Evolutionary conservation across 2,888 invertebrate species (phyloP), one percentile per base, ranked within the genome.

Genomic region (Candidula unifasciata): DNA sequence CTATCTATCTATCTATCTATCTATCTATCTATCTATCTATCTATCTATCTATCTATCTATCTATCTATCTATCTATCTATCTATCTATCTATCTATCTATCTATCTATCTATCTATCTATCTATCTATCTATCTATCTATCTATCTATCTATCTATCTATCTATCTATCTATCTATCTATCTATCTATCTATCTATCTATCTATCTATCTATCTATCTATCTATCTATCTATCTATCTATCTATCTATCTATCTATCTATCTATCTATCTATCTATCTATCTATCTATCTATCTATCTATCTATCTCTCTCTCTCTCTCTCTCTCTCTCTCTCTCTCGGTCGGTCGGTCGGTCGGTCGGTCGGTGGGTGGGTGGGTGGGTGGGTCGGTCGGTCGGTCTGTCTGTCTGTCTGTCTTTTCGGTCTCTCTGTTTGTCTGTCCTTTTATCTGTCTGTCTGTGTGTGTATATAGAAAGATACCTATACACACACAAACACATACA

Each of bases 221-320:
- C 76, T 52, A 54, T 76, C 76, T 52, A 54, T 76, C 76, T 52
- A n/a, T 76, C 76, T 52, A n/a, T 76, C 76, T 66, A 30, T 66
- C 66, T 66, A 30, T 66, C 66, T 66, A 30, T 66, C 66, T 66
- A 30, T 66, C 66, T 66, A 30, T 66, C 66, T 66, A 16, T 66
- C 66, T 66, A 30, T 66, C 66, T 66, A 16, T 66, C 66, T 66
- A 30, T 66, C 66, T 66, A 16, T 66, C 66, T 66, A 16, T 66
- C 66, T 66, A 16, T 66, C 66, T 66, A 16, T 66, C n/a, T n/a
- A n/a, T n/a, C n/a, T n/a, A n/a, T n/a, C n/a, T n/a, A n/a, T n/a
- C n/a, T n/a, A n/a, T n/a, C n/a, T n/a, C n/a, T n/a, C n/a, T n/a
- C n/a, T n/a, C n/a, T n/a, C n/a, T n/a, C n/a, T n/a, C n/a, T n/a